Evolutionary conservation across 2,888 invertebrate genomes (phyloP).

Genomic region (Tipula unca): DNA sequence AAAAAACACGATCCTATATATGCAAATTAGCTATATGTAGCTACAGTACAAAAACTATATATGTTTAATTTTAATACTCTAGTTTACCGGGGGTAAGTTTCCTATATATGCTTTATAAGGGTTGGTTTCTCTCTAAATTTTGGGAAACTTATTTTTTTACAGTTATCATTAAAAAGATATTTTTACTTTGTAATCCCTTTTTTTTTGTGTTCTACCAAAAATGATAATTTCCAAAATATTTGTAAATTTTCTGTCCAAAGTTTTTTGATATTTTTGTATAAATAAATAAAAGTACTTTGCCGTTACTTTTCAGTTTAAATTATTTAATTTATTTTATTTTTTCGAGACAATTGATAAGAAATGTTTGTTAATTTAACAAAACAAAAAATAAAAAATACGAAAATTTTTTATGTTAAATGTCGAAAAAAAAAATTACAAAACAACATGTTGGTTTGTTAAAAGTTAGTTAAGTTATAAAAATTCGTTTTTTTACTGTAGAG

Average conservation of each 20-base stretch:
- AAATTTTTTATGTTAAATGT: background rate
- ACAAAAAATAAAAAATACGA: background rate
- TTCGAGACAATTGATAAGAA: background rate
- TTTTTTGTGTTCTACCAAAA: background rate
- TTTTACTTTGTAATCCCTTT: background rate
- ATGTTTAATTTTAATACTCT: background rate
- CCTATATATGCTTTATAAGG: background rate
- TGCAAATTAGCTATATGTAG: background rate
- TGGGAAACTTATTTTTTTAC: background rate
- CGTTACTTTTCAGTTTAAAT: too few species aligned
- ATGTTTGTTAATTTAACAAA: background rate
- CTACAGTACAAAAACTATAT: background rate
- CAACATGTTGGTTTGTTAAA: conserved; percentile 14
- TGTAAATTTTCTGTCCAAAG: background rate
- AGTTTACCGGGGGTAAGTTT: background rate
- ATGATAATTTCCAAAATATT: background rate
- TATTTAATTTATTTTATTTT: background rate
- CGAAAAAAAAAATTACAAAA: background rate
- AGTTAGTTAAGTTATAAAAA: background rate
- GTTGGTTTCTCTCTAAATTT: background rate
- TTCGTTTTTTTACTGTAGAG: background rate
- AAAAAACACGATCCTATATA: background rate
- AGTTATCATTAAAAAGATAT: background rate
- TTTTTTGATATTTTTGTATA: background rate
- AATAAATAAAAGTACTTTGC: too few species aligned